Evolutionary conservation across 2,797 vertebrate species (phyloP).

Genomic region (Falco cherrug): DNA sequence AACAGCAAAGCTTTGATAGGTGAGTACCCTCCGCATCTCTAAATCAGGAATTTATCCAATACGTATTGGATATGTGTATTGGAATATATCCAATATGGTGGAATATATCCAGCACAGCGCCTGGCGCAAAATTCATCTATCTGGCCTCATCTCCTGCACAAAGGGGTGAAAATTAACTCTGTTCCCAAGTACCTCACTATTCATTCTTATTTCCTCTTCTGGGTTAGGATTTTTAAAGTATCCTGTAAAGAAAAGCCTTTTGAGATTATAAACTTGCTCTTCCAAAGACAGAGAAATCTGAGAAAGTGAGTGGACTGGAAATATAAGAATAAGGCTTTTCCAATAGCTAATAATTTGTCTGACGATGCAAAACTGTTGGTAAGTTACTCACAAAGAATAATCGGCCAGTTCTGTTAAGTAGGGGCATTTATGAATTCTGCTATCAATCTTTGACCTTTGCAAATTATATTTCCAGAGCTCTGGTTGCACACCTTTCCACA

Average conservation of each 20-base stretch:
- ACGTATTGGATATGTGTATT: neutral
- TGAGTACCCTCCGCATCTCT: neutral
- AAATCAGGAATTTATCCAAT: neutral
- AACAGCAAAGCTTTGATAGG: too few relatives aligned
- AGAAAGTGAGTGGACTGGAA: neutral
- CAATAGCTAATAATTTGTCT: neutral
- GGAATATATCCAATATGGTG: rapidly evolving
- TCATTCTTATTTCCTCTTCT: neutral
- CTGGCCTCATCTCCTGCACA: neutral
- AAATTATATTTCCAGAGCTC: conserved; percentile 1
- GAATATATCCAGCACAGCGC: rapidly evolving
- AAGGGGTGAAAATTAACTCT: neutral
- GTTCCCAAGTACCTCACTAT: neutral
- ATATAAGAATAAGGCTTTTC: neutral
- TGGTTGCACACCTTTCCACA: conserved; percentile 10
- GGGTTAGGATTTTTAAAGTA: neutral
- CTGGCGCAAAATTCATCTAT: neutral
- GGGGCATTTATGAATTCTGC: conserved; percentile 14
- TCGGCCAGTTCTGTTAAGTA: neutral
- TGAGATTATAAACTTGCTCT: neutral
- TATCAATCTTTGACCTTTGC: conserved; percentile 51
- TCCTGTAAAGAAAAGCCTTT: neutral
- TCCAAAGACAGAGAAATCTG: neutral
- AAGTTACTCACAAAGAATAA: neutral
- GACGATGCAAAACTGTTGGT: neutral